Evolutionary conservation across 92 coral and sea anemone genomes (phyloP).

Genomic region (Metridium senile): DNA sequence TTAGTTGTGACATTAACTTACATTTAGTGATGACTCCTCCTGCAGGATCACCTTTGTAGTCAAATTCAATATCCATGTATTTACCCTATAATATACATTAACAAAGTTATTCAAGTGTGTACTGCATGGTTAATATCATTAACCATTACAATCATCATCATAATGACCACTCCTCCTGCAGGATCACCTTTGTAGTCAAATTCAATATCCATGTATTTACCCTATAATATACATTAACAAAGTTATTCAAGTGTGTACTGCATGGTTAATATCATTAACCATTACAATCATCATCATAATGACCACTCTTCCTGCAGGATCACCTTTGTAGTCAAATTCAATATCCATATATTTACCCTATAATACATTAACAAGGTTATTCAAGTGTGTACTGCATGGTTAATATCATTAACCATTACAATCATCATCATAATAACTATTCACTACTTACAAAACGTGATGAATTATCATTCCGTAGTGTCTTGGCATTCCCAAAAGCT

Average conservation of each 20-base stretch:
- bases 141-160: neutral
- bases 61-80: slow-evolving; percentile 99
- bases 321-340: slow-evolving; percentile 98
- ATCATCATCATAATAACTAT: neutral
- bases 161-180: slow-evolving; percentile 95
- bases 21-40: slow-evolving; percentile 98
- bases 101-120: too few species aligned
- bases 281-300: slow-evolving; percentile 40
- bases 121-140: too few species aligned
- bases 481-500: slow-evolving; percentile 99
- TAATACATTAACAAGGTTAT: neutral
- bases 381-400: too few species aligned
- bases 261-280: too few species aligned
- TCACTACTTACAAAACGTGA: slow-evolving; percentile 90
- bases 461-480: slow-evolving; percentile 92
- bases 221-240: slow-evolving; percentile 46
- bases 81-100: slow-evolving; percentile 65
- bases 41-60: slow-evolving; percentile 96
- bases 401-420: too few species aligned
- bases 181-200: slow-evolving; percentile 99
- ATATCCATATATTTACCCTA: slow-evolving; percentile 99
- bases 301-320: slow-evolving; percentile 96
- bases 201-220: slow-evolving; percentile 99
- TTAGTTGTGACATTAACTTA: too few species aligned
- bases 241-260: too few species aligned